Evolutionary conservation across 2,113 vertebrate species (phyloP), one percentile per base, ranked within the genome.

Genomic region (Plestiodon gilberti): DNA sequence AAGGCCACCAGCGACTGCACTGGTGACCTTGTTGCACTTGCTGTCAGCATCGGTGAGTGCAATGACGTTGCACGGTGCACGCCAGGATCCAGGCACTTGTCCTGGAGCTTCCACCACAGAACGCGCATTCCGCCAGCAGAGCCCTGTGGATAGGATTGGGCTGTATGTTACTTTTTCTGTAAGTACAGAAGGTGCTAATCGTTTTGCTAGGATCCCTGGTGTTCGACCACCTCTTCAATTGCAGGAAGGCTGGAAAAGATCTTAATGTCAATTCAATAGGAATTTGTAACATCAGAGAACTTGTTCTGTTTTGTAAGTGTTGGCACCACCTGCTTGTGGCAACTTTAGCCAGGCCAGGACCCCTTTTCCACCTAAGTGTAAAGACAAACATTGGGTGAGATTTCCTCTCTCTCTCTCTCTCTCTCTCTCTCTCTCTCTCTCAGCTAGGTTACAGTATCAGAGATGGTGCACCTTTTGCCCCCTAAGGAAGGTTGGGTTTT

Each of bases 151-250:
- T n/a, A n/a, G n/a, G n/a, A n/a, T n/a, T n/a, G n/a, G n/a, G n/a
- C n/a, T n/a, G n/a, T n/a, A n/a, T n/a, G n/a, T n/a, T n/a, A n/a
- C n/a, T n/a, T n/a, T n/a, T n/a, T n/a, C n/a, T n/a, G n/a, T n/a
- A n/a, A n/a, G n/a, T n/a, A n/a, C n/a, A n/a, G n/a, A n/a, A n/a
- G n/a, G n/a, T n/a, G n/a, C n/a, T 48, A 86, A 75, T 52, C 8
- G 28, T 7, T 33, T 48, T 75, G 70, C 55, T 6, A 80, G 82
- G 69, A 38, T 57, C 73, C 78, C 69, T 80, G 40, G 30, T 62
- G 9, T 43, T 84, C 1, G n/a, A 28, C 48, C 43, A 88, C 87
- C 73, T 64, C 85, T 89, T 89, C 33, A 84, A 35, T 70, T 33
- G 79, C 18, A 33, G 61, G 71, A 89, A 81, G 81, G 55, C 52